Evolutionary conservation across 2,888 invertebrate genomes (phyloP), one percentile per base, ranked within the genome.

Genomic region (Digitonthophagus gazella): DNA sequence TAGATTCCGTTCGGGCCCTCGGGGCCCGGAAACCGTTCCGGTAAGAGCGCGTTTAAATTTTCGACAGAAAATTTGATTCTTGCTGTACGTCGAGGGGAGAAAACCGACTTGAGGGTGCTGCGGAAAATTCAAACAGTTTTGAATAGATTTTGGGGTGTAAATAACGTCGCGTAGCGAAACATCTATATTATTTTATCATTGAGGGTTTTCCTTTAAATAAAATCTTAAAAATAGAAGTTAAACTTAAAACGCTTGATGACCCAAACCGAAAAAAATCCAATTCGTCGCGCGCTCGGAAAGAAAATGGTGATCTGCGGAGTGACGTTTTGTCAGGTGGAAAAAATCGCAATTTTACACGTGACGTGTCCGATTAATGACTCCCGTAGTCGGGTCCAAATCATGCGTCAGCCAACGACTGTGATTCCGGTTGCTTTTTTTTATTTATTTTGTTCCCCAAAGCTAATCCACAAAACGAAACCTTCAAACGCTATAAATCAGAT

Each of bases 271-370:
- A 44, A 44, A 44, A 44, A 44, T 44, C 28, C 28, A 44, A 44
- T 44, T 44, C 28, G 28, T 44, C 28, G 28, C 28, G 28, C 28
- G 28, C 28, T 44, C 28, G 28, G 28, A 44, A 44, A 11, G 28
- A 44, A 44, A 44, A 44, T 44, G 28, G 28, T 44, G 28, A 44
- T 44, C 28, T 44, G 28, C 28, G 28, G 28, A 44, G 18, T 65
- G 68, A 65, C 68, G 44, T 65, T 68, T 58, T 68, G 65, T 68
- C 65, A 68, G 68, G 68, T 65, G 65, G 68, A 68, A 68, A 67
- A 68, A 68, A 68, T 68, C 58, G 64, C 54, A 18, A 68, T 65
- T 65, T 68, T 68, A 65, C 68, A 65, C 57, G 58, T 65, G 65
- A 68, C 68, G 65, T 14, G 22, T 15, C 58, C 68, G 57, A 68